Conservation (phyloP, 2,113 vertebrate species). For the Sander vitreus region DNA sequence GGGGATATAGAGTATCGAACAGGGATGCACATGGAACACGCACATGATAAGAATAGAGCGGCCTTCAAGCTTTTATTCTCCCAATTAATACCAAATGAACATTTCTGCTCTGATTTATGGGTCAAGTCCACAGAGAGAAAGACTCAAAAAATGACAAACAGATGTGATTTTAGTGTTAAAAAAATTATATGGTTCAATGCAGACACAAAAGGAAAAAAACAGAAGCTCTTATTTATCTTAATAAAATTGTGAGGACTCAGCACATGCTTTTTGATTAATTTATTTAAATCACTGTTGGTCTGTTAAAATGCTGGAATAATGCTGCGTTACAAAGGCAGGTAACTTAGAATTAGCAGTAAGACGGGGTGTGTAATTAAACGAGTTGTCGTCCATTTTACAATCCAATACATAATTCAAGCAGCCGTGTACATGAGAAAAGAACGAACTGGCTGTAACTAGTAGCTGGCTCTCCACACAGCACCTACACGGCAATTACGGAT, state of each 20-base stretch:
- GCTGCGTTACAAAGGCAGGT: slow-evolving; percentile 16
- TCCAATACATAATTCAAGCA: slow-evolving; percentile 64
- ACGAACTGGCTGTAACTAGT: slow-evolving; percentile 59
- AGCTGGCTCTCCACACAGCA: slow-evolving; percentile 68
- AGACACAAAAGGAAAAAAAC: not conserved
- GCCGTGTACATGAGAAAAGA: slow-evolving; percentile 50
- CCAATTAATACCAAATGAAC: not conserved
- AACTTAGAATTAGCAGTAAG: slow-evolving; percentile 66
- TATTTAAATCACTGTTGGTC: slow-evolving; percentile 18
- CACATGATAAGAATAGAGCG: slow-evolving; percentile 28
- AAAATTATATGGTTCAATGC: not conserved
- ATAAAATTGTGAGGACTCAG: not conserved
- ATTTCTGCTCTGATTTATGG: slow-evolving; percentile 28
- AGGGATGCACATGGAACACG: not conserved
- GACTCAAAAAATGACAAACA: not conserved
- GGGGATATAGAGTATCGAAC: slow-evolving; percentile 32
- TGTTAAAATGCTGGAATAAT: slow-evolving; percentile 37
- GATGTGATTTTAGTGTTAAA: slow-evolving; percentile 10
- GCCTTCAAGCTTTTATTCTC: slow-evolving; percentile 48
- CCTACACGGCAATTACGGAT: slow-evolving; percentile 78
- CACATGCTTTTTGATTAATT: not conserved
- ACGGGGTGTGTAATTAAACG: slow-evolving; percentile 68
- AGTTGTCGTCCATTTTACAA: slow-evolving; percentile 57
- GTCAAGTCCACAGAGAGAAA: slow-evolving; percentile 37
- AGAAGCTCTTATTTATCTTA: slow-evolving; percentile 1